A percentile compares a stretch with the other conserved stretches of the same genome.
These are phyloP conservation scores for Neolamprologus kungweensis DNA, from an alignment of 2,113 vertebrate species.

Conservation along the genomic window DNA sequence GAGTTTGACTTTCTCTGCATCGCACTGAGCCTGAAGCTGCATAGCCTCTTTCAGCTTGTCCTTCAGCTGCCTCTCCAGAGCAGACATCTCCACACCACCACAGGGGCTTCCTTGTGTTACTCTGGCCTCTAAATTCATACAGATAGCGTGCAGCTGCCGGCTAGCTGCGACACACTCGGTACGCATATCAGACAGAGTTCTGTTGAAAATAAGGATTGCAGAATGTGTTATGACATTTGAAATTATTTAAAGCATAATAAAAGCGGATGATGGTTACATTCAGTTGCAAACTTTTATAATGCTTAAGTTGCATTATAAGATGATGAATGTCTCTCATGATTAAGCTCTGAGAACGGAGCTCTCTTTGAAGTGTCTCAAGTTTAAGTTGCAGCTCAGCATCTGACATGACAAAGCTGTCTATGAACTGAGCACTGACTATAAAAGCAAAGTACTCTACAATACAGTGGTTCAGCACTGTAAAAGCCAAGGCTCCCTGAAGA, in stretches of 20 bases:
- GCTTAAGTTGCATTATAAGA: background rate
- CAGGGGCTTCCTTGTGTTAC: conserved; percentile 32
- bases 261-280: background rate
- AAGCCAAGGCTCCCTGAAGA: conserved; percentile 5
- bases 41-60: conserved; percentile 73
- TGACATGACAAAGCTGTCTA: conserved; percentile 26
- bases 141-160: conserved; percentile 65
- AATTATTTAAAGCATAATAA: background rate
- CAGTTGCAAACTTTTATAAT: background rate
- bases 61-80: conserved; percentile 67
- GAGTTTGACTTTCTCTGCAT: conserved; percentile 75
- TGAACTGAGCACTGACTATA: conserved; percentile 46
- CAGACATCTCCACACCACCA: conserved; percentile 46
- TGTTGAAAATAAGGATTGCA: conserved; percentile 29
- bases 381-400: conserved; percentile 1
- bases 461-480: conserved; percentile 20
- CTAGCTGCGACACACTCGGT: conserved; percentile 57
- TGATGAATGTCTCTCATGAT: conserved; percentile 21
- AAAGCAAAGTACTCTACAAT: conserved; percentile 49
- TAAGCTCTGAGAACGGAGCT: background rate
- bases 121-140: conserved; percentile 65
- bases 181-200: conserved; percentile 72
- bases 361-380: conserved; percentile 46
- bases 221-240: background rate
- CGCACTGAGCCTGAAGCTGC: conserved; percentile 74